phyloP scores from a whole-genome alignment of 2,888 invertebrate genomes.

The Osmoderma eremita region DNA sequence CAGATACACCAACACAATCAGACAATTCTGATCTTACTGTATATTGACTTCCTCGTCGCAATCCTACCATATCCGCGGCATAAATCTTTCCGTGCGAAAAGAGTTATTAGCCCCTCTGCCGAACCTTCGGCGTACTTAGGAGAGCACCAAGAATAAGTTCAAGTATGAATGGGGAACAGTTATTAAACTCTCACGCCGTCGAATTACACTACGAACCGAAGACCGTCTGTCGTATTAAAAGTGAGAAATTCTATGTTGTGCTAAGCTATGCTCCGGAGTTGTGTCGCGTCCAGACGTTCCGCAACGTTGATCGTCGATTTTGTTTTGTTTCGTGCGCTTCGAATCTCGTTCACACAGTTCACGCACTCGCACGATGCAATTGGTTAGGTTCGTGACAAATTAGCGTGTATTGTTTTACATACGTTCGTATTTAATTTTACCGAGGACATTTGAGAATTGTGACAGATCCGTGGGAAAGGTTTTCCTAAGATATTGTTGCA shows the following conservation, averaged over 20 bases:
- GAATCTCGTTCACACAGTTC: background rate
- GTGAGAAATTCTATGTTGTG: constrained; percentile 5
- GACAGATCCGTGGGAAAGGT: constrained; percentile 12
- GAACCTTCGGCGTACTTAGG: constrained; percentile 1
- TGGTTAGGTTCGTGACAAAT: background rate
- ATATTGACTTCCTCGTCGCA: constrained; percentile 10
- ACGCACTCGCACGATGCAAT: constrained; percentile 6
- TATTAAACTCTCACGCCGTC: constrained; percentile 32
- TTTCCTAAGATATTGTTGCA: too few species aligned
- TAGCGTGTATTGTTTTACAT: background rate
- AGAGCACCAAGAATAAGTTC: background rate
- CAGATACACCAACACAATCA: too few species aligned
- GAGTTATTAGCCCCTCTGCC: constrained; percentile 1
- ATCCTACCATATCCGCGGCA: constrained; percentile 18
- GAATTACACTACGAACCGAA: constrained; percentile 23
- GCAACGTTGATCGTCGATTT: constrained; percentile 22
- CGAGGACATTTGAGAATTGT: background rate
- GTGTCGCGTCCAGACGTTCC: constrained; percentile 13
- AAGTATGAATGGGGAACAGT: constrained; percentile 7
- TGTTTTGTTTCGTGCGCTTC: background rate
- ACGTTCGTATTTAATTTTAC: background rate
- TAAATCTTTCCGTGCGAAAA: constrained; percentile 23
- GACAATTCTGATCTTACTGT: too few species aligned
- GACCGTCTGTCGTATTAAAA: constrained; percentile 21
- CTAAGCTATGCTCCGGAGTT: background rate